Percentiles rank a stretch among this genome's conserved stretches.
These are phyloP conservation scores for Eupithecia exiguata DNA, from an alignment of 2,888 invertebrate genomes.

Conservation along the genomic window DNA sequence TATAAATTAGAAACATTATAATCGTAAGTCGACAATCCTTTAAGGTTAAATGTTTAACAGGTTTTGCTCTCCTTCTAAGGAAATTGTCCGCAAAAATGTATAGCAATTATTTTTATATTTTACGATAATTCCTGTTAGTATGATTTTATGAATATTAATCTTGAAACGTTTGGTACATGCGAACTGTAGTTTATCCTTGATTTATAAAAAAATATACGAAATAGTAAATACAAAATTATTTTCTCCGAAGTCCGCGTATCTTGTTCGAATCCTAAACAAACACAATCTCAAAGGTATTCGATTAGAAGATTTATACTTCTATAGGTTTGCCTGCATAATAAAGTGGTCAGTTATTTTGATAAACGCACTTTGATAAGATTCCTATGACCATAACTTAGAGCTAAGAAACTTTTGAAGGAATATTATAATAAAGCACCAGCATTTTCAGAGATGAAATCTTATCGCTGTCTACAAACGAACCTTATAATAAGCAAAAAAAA, in stretches of 20 bases:
- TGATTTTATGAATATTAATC: not conserved
- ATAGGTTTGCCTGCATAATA: conserved; percentile 36
- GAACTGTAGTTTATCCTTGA: not conserved
- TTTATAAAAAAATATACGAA: not conserved
- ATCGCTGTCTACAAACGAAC: too few species aligned
- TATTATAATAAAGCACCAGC: not conserved
- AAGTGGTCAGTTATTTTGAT: conserved; percentile 38
- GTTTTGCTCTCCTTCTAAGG: not conserved
- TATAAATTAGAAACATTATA: not conserved
- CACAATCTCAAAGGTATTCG: conserved; percentile 28
- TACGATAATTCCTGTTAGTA: not conserved
- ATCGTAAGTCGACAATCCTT: conserved; percentile 1
- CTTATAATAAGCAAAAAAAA: too few species aligned
- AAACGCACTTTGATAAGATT: conserved; percentile 36
- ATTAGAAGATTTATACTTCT: conserved; percentile 35
- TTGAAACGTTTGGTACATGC: too few species aligned
- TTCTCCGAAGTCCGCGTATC: conserved; percentile 21
- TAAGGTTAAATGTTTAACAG: not conserved
- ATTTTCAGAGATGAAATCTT: not conserved
- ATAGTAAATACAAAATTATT: not conserved
- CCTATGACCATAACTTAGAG: conserved; percentile 25
- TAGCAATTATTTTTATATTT: not conserved
- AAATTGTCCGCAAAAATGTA: not conserved
- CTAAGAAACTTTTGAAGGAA: conserved; percentile 1
- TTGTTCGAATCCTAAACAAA: conserved; percentile 32